Percentiles rank a stretch among this genome's conserved stretches.
Evolutionary conservation across 2,888 invertebrate species (phyloP).

Genomic region (Serripes groenlandicus): DNA sequence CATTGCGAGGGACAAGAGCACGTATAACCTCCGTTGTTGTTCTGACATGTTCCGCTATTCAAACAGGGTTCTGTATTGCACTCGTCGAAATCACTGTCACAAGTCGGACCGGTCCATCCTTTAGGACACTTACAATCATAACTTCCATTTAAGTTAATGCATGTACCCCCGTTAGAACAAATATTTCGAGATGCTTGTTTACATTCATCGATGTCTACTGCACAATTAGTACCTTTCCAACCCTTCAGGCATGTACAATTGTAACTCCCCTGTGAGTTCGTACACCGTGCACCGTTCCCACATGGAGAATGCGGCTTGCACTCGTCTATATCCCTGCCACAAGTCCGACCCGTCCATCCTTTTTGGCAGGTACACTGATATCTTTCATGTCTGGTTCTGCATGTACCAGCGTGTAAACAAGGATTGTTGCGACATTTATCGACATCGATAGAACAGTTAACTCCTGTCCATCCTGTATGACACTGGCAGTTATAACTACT

Average conservation of each 20-base stretch:
- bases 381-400: not conserved
- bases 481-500: slow-evolving; percentile 9
- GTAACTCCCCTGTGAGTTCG: no score
- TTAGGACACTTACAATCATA: slow-evolving; percentile 3
- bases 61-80: slow-evolving; percentile 24
- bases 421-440: slow-evolving; percentile 13
- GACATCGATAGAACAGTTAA: not conserved
- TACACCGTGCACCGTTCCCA: not conserved
- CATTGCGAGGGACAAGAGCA: slow-evolving; percentile 62
- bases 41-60: slow-evolving; percentile 57
- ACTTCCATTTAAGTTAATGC: slow-evolving; percentile 16
- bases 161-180: slow-evolving; percentile 37
- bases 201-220: no score
- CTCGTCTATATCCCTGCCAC: not conserved
- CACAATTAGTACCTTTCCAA: no score
- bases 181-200: no score
- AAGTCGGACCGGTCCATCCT: slow-evolving; percentile 6
- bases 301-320: not conserved
- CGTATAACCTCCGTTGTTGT: slow-evolving; percentile 30
- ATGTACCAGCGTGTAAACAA: not conserved
- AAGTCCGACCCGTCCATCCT: not conserved
- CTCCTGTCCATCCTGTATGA: slow-evolving; percentile 11
- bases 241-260: no score
- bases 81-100: slow-evolving; percentile 18
- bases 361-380: not conserved